These are phyloP conservation scores for Mormyrus iriodes DNA, from an alignment of 2,113 vertebrate species.

Conservation along the genomic window DNA sequence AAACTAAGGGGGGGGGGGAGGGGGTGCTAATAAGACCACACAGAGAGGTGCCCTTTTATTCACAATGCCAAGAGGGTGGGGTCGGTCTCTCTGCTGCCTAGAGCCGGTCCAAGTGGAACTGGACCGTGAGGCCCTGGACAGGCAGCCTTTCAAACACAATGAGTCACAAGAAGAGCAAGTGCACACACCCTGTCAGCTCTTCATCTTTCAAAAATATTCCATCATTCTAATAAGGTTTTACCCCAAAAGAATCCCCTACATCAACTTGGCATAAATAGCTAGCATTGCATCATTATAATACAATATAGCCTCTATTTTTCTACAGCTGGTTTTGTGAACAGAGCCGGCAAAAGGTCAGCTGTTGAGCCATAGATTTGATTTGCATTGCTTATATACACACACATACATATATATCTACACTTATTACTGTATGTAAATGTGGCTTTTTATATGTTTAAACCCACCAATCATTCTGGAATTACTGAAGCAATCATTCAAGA, in stretches of 20 bases:
- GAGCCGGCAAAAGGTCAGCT: neutral
- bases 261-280: slow-evolving; percentile 12
- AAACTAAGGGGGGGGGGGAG: neutral
- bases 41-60: slow-evolving; percentile 10
- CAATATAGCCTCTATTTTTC: slow-evolving; percentile 7
- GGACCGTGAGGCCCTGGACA: neutral
- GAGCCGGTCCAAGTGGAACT: neutral
- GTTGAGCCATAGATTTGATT: neutral
- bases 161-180: slow-evolving; percentile 24
- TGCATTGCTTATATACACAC: neutral
- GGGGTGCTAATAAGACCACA: slow-evolving; percentile 6
- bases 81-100: neutral
- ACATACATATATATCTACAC: neutral
- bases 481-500: neutral
- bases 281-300: slow-evolving; percentile 7
- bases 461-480: neutral
- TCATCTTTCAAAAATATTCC: slow-evolving; percentile 20
- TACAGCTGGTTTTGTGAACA: neutral
- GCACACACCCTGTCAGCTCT: slow-evolving; percentile 21
- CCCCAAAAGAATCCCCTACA: slow-evolving; percentile 4
- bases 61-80: neutral
- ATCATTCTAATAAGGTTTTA: slow-evolving; percentile 33
- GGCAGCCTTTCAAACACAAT: slow-evolving; percentile 23
- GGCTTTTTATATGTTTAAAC: neutral
- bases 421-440: neutral